Evolutionary conservation across 2,888 invertebrate genomes (phyloP), one percentile per base, ranked within the genome.

Genomic region (Agrotis exclamationis): DNA sequence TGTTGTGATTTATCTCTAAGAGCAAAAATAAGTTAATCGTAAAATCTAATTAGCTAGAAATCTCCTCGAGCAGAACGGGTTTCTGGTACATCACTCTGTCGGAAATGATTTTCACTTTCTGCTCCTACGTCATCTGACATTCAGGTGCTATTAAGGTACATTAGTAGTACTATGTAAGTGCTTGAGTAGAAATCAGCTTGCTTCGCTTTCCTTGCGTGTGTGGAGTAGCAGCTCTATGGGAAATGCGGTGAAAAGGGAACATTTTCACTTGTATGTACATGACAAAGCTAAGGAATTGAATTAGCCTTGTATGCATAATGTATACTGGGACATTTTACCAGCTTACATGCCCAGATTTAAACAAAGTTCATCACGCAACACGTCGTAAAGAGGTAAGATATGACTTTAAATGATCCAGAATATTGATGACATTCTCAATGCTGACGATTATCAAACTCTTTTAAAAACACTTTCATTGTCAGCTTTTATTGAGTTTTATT

Each of bases 31-130:
- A 59, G 13, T 45, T 60, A 70, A 70, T 70, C 70, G 63, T 79
- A 81, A 79, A 79, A 79, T 48, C n/a, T 50, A 71, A 77, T 78
- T 78, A 78, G 67, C 45, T 72, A 72, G 71, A 67, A 68, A 76
- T 72, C 66, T 65, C 47, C 48, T 33, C 9, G 58, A 45, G 69
- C 59, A 59, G 62, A 76, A 76, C 76, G 39, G 67, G 83, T 82
- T 51, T 54, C 47, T 66, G 68, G 82, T 63, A 73, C 62, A 76
- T 74, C 63, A 65, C 33, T 64, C 47, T 39, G 66, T 74, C 72
- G 83, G 83, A 79, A 74, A 83, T 70, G 28, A 62, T 83, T 83
- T 83, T 85, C 85, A 83, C 83, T 83, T 83, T 83, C 76, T 79
- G 57, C 51, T 44, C 68, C 24, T 72, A 71, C 82, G 74, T 82